phyloP scores from a whole-genome alignment of 2,113 vertebrate species.

The Cnemophilus loriae region DNA sequence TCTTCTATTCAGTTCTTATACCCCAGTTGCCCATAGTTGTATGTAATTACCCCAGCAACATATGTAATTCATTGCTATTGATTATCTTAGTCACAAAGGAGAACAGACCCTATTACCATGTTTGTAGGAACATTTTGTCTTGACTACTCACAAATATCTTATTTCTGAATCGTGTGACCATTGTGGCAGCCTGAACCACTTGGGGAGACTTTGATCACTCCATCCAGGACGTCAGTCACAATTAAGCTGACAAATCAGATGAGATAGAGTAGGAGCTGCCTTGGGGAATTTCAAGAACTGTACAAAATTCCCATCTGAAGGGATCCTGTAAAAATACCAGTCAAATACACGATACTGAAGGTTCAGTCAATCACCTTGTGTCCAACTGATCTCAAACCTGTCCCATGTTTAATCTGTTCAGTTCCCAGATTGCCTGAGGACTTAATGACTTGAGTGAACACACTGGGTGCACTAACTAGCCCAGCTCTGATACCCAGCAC shows the following conservation, averaged over 20 bases:
- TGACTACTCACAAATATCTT: not conserved
- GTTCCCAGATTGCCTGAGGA: not conserved
- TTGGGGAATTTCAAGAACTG: not conserved
- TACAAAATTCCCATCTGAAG: not conserved
- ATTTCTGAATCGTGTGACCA: not conserved
- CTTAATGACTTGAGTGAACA: not conserved
- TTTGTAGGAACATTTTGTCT: not conserved
- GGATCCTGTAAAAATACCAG: not conserved
- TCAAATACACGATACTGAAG: not conserved
- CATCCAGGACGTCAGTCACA: not conserved
- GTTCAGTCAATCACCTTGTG: not conserved
- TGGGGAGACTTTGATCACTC: not conserved
- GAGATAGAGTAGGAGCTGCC: not conserved
- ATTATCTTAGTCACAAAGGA: not conserved
- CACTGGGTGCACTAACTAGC: not conserved
- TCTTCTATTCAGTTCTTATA: not conserved
- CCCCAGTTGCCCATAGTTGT: accelerated
- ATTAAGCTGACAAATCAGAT: not conserved
- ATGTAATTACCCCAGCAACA: not conserved
- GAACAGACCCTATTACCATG: not conserved
- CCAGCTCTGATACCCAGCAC: not conserved
- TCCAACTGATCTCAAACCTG: not conserved
- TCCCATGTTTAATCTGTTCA: not conserved
- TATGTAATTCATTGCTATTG: not conserved
- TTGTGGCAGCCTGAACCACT: not conserved